Conservation (phyloP, 2,797 vertebrate species). For the Spondyliosoma cantharus region DNA sequence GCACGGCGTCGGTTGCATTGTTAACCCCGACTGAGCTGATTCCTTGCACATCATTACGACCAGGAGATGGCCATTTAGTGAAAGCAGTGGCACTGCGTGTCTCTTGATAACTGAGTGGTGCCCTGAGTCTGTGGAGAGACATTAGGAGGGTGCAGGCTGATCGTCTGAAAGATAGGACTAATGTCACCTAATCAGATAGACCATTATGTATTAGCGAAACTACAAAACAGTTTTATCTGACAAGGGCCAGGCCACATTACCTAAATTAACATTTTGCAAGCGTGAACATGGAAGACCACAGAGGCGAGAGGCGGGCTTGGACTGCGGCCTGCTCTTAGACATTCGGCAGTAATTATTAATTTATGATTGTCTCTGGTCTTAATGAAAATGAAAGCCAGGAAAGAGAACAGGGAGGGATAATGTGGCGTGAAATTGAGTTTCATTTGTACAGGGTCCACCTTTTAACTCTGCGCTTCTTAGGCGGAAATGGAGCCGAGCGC, state of each 20-base stretch:
- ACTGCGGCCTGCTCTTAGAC: slow-evolving; percentile 95
- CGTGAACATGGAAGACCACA: slow-evolving; percentile 94
- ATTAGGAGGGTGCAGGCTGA: slow-evolving; percentile 89
- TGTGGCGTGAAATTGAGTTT: slow-evolving; percentile 99
- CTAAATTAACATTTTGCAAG: slow-evolving; percentile 99
- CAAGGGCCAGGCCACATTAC: slow-evolving; percentile 96
- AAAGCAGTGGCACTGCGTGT: slow-evolving; percentile 59
- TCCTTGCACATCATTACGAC: slow-evolving; percentile 44
- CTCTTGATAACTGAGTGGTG: slow-evolving; percentile 73
- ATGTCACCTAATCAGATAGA: slow-evolving; percentile 98
- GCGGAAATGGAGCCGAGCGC: slow-evolving; percentile 88
- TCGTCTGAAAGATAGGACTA: slow-evolving; percentile 95
- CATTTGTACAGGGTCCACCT: slow-evolving; percentile 96
- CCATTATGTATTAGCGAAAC: slow-evolving; percentile 98
- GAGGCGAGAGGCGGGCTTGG: slow-evolving; percentile 90
- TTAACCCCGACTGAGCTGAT: slow-evolving; percentile 64
- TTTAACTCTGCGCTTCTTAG: slow-evolving; percentile 91
- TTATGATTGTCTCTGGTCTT: slow-evolving; percentile 99
- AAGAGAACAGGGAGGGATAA: slow-evolving; percentile 99
- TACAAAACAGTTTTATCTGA: slow-evolving; percentile 96
- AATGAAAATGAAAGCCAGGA: slow-evolving; percentile 99
- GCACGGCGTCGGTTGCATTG: slow-evolving; percentile 30
- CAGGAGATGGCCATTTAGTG: slow-evolving; percentile 67
- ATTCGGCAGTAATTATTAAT: slow-evolving; percentile 99
- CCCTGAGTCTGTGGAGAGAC: slow-evolving; percentile 77